These are phyloP conservation scores for Craseonycteris thonglongyai DNA, from an alignment of 2,113 vertebrate species.

Conservation along the genomic window DNA sequence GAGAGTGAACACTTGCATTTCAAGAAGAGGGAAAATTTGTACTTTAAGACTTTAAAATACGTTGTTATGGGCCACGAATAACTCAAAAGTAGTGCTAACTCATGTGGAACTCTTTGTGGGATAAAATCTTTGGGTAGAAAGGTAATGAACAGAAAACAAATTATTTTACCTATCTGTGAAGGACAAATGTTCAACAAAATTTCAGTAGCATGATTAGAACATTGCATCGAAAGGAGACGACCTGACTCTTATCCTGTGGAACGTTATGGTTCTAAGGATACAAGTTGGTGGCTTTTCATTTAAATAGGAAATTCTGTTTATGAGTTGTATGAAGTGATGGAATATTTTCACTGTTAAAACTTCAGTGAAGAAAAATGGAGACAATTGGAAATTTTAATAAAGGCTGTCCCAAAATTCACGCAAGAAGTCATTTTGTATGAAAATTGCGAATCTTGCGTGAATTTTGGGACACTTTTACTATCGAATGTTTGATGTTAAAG, in stretches of 20 bases:
- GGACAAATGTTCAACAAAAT: slow-evolving; percentile 43
- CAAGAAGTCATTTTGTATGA: too few relatives aligned
- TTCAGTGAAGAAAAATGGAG: neutral
- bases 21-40: slow-evolving; percentile 30
- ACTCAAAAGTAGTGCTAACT: slow-evolving; percentile 30
- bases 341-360: neutral
- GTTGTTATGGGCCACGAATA: slow-evolving; percentile 36
- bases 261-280: neutral
- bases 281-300: neutral
- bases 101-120: slow-evolving; percentile 29
- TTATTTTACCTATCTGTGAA: slow-evolving; percentile 46
- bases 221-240: neutral
- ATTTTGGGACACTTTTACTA: too few relatives aligned
- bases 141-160: slow-evolving; percentile 60
- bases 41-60: slow-evolving; percentile 24
- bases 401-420: too few relatives aligned
- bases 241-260: neutral
- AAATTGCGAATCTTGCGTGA: too few relatives aligned
- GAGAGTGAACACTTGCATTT: slow-evolving; percentile 16
- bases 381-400: neutral
- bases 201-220: slow-evolving; percentile 25
- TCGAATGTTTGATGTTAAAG: neutral
- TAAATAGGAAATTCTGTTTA: neutral
- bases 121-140: slow-evolving; percentile 49
- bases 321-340: neutral